Evolutionary conservation across 2,888 invertebrate genomes (phyloP), one percentile per base, ranked within the genome.

Genomic region (Dioctria rufipes): DNA sequence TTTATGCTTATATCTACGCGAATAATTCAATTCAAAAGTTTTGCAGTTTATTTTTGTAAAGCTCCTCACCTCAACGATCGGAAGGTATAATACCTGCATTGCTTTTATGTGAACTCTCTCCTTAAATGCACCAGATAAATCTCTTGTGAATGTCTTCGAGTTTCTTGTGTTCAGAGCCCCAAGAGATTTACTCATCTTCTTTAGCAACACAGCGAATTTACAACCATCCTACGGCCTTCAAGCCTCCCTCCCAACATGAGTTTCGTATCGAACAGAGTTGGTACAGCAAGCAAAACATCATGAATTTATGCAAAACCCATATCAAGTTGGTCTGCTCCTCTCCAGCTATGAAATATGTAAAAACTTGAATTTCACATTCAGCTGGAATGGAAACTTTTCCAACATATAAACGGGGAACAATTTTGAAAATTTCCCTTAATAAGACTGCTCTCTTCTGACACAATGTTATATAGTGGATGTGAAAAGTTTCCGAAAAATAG

Each of bases 241-340:
- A 63, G 9, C 13, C 43, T 6, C 43, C 13, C 43, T 6, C 43
- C 25, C 25, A 66, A n/a, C 46, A 61, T 51, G 8, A 46, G 42
- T n/a, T 5, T 43, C 66, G 66, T 43, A 66, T 66, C 46, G 66
- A 66, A 66, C 46, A 43, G 66, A 25, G 25, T 25, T 25, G 25
- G 25, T n/a, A 66, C 66, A 43, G 66, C n/a, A 25, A 25, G 25
- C 25, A 54, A 66, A 66, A 66, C n/a, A 66, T 46, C 66, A 42
- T 46, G 46, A 66, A 66, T 66, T 66, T 66, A 66, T 66, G 66
- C 66, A 66, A 66, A 66, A 46, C 66, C 66, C 66, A 63, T 43
- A 66, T 66, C 66, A 66, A 13, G 43, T 11, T 46, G 40, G 43
- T 43, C 43, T 66, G 43, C 43, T 66, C 61, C 25, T 61, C 25